phyloP scores from a whole-genome alignment of 2,888 invertebrate genomes.

The Hypena proboscidalis region DNA sequence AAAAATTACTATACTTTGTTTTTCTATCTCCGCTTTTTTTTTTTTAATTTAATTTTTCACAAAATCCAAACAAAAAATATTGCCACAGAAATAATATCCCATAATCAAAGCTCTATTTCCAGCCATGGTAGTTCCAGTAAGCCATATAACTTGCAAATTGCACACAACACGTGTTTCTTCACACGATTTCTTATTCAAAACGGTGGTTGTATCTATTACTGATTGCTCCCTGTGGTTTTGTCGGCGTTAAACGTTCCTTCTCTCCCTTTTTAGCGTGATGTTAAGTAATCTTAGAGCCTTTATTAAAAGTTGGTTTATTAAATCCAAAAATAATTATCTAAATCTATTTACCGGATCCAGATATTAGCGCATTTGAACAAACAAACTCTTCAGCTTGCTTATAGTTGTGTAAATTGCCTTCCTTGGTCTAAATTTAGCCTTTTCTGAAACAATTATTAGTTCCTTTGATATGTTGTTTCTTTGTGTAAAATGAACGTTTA shows the following conservation, averaged over 20 bases:
- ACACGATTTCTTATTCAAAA: slow-evolving; percentile 34
- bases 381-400: too few relatives aligned
- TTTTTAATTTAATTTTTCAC: too few relatives aligned
- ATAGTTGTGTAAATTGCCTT: too few relatives aligned
- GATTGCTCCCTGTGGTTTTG: slow-evolving; percentile 11
- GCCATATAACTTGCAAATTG: slow-evolving; percentile 18
- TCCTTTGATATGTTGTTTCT: slow-evolving; percentile 23
- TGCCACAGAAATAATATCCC: slow-evolving; percentile 3
- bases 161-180: slow-evolving; percentile 21
- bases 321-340: too few relatives aligned
- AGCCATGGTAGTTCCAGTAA: slow-evolving; percentile 11
- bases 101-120: slow-evolving; percentile 11
- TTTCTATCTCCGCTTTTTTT: too few relatives aligned
- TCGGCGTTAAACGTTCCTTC: too few relatives aligned
- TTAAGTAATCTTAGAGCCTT: too few relatives aligned
- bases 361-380: too few relatives aligned
- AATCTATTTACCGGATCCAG: too few relatives aligned
- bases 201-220: neutral
- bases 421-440: slow-evolving; percentile 21
- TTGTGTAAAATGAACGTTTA: slow-evolving; percentile 13
- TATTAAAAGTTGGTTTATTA: too few relatives aligned
- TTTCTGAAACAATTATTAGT: slow-evolving; percentile 15
- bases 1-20: too few relatives aligned
- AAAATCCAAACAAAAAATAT: neutral
- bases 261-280: too few relatives aligned